These are phyloP conservation scores for Cheirogaleus major DNA, from an alignment of 2,797 vertebrate species.

Conservation along the genomic window DNA sequence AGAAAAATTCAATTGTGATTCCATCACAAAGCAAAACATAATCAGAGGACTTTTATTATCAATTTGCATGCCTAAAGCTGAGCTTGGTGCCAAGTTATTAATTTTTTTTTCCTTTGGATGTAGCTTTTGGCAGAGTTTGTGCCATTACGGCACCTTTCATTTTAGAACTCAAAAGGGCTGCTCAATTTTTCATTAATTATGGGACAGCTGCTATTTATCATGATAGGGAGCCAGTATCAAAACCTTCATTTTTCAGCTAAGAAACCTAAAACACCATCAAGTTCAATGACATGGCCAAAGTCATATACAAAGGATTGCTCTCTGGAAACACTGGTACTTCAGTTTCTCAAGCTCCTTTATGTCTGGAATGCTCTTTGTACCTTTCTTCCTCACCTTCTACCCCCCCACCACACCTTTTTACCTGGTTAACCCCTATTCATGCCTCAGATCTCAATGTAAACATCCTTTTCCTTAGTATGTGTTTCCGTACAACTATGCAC, in stretches of 20 bases:
- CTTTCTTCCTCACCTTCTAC: not conserved
- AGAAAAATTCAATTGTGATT: conserved; percentile 35
- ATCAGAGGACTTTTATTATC: conserved; percentile 46
- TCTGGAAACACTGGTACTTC: not conserved
- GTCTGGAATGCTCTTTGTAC: not conserved
- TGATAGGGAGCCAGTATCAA: conserved; percentile 1
- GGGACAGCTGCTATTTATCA: conserved; percentile 33
- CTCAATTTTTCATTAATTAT: conserved; percentile 42
- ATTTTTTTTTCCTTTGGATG: not conserved
- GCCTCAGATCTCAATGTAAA: conserved; percentile 23
- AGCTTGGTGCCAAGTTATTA: not conserved
- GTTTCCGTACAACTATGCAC: not conserved
- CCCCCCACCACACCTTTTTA: not conserved
- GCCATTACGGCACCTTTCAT: conserved; percentile 32
- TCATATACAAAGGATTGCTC: not conserved
- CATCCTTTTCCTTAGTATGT: not conserved
- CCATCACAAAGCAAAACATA: conserved; percentile 27
- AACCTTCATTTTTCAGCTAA: conserved; percentile 55
- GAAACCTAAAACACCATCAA: not conserved
- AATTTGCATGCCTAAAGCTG: not conserved
- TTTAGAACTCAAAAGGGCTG: conserved; percentile 27
- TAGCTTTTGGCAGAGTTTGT: conserved; percentile 48
- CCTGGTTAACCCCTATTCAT: not conserved
- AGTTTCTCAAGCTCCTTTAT: not conserved
- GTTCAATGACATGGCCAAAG: not conserved